Evolutionary conservation across 2,797 vertebrate genomes (phyloP).

Genomic region (Hydrocynus forskahlii): DNA sequence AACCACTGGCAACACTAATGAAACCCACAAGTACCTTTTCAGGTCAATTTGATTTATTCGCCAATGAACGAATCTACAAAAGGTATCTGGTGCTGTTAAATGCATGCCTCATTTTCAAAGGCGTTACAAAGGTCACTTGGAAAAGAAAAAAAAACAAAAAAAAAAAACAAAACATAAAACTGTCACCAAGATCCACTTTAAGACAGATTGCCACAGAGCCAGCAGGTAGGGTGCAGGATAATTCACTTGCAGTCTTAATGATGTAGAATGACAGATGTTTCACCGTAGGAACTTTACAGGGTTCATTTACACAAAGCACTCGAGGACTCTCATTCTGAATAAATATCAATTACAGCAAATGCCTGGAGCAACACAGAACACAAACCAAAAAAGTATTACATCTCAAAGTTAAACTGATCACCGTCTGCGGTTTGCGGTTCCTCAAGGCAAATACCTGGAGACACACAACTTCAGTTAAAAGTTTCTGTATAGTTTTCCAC

Average conservation of each 20-base stretch:
- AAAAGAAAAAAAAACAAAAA: slow-evolving; percentile 42
- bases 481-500: slow-evolving; percentile 22
- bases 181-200: slow-evolving; percentile 40
- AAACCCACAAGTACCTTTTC: slow-evolving; percentile 30
- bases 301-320: slow-evolving; percentile 37
- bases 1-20: background rate
- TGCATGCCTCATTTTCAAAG: slow-evolving; percentile 57
- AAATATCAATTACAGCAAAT: slow-evolving; percentile 67
- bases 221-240: background rate
- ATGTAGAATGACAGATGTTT: slow-evolving; percentile 25
- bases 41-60: slow-evolving; percentile 76
- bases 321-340: slow-evolving; percentile 65
- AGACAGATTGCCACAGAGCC: slow-evolving; percentile 38
- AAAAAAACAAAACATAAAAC: slow-evolving; percentile 29
- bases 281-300: background rate
- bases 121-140: slow-evolving; percentile 78
- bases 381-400: slow-evolving; percentile 14
- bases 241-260: slow-evolving; percentile 29
- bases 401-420: slow-evolving; percentile 22
- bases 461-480: slow-evolving; percentile 16
- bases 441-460: slow-evolving; percentile 9
- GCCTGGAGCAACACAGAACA: slow-evolving; percentile 32
- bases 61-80: slow-evolving; percentile 72
- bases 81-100: slow-evolving; percentile 62
- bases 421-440: slow-evolving; percentile 6